Percentiles rank a stretch among this genome's conserved stretches.
phyloP scores from a whole-genome alignment of 2,888 invertebrate genomes.

The Synanthedon andrenaeformis region DNA sequence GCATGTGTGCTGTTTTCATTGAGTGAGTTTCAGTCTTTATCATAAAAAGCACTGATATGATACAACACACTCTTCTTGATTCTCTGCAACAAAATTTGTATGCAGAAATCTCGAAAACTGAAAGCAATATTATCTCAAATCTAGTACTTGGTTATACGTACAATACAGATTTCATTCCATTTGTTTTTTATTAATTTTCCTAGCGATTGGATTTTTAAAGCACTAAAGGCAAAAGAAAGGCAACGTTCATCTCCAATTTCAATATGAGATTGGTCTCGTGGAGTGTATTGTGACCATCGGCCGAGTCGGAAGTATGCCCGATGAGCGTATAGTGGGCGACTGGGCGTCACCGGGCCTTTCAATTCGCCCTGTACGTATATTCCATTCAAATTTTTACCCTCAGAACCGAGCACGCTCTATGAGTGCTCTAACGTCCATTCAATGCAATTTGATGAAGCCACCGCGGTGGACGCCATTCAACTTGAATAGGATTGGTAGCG shows the following conservation, averaged over 20 bases:
- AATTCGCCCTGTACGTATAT: slow-evolving; percentile 38
- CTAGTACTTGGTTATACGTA: too few relatives aligned
- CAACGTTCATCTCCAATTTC: slow-evolving; percentile 50
- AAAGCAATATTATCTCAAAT: too few relatives aligned
- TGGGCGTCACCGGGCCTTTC: slow-evolving; percentile 36
- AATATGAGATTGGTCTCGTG: slow-evolving; percentile 52
- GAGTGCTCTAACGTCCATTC: slow-evolving; percentile 63
- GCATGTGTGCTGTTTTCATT: too few relatives aligned
- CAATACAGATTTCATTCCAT: too few relatives aligned
- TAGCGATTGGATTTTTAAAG: neutral
- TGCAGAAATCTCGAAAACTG: too few relatives aligned
- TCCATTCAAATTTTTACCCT: slow-evolving; percentile 69
- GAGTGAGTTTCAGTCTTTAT: too few relatives aligned
- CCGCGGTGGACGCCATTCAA: slow-evolving; percentile 46
- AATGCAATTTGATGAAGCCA: slow-evolving; percentile 67
- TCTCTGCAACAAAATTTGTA: too few relatives aligned
- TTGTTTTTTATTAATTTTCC: slow-evolving; percentile 1
- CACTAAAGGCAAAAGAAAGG: neutral
- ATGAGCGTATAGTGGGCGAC: slow-evolving; percentile 19
- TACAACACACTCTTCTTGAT: too few relatives aligned
- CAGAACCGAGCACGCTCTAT: slow-evolving; percentile 42
- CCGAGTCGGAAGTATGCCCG: slow-evolving; percentile 54
- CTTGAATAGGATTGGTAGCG: slow-evolving; percentile 53
- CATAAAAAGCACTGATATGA: too few relatives aligned
- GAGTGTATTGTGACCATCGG: slow-evolving; percentile 47